Percentiles rank a stretch among this genome's conserved stretches.
These are phyloP conservation scores for Macrotis lagotis DNA, from an alignment of 2,113 vertebrate genomes.

Conservation along the genomic window DNA sequence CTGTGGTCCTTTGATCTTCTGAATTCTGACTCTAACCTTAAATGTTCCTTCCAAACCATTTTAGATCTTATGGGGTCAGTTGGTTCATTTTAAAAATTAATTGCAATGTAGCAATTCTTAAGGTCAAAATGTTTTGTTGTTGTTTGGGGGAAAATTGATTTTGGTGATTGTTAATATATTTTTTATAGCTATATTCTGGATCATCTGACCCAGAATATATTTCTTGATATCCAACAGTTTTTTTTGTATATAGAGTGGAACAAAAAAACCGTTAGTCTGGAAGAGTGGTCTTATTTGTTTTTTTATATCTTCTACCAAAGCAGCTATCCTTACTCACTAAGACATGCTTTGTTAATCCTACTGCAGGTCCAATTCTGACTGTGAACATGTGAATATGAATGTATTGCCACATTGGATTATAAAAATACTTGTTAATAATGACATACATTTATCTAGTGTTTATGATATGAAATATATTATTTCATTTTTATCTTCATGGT, in stretches of 20 bases:
- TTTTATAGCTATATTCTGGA: not conserved
- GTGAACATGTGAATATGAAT: too few species aligned
- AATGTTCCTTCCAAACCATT: not conserved
- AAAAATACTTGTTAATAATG: not conserved
- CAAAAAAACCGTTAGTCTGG: too few species aligned
- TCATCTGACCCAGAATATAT: too few species aligned
- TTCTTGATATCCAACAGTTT: too few species aligned
- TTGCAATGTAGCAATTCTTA: not conserved
- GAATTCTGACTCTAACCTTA: not conserved
- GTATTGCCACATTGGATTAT: not conserved
- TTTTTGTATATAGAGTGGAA: too few species aligned
- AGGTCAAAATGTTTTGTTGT: not conserved
- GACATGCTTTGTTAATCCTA: too few species aligned
- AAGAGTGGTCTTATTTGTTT: too few species aligned
- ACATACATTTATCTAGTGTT: not conserved
- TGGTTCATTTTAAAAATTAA: not conserved
- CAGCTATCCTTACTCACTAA: too few species aligned
- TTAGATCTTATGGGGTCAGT: not conserved
- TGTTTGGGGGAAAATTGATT: not conserved
- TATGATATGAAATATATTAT: not conserved
- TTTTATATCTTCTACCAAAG: too few species aligned
- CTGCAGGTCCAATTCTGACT: too few species aligned
- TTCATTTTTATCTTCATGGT: not conserved
- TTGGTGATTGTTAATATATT: not conserved
- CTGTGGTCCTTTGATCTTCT: not conserved